Conservation (phyloP, 2,797 vertebrate genomes). For the Synanceia verrucosa region DNA sequence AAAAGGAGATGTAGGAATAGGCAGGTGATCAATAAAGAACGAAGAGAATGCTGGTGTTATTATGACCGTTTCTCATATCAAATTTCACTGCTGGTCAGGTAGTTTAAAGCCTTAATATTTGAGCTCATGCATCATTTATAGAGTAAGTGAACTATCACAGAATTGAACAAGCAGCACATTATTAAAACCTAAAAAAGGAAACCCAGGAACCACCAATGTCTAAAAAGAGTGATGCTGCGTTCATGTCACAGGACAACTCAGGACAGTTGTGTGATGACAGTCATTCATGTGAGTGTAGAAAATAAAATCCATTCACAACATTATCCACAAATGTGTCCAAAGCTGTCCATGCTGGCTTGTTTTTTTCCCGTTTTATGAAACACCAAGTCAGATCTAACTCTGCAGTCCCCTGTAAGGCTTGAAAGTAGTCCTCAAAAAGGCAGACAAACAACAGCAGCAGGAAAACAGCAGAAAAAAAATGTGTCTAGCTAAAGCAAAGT, state of each 20-base stretch:
- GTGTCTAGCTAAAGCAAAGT: not conserved
- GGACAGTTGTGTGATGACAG: not conserved
- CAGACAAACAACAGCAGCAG: not conserved
- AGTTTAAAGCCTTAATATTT: not conserved
- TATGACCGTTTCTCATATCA: not conserved
- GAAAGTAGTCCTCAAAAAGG: not conserved
- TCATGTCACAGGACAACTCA: not conserved
- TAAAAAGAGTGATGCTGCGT: too few species aligned
- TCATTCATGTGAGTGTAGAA: not conserved
- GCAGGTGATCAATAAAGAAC: slow-evolving; percentile 1
- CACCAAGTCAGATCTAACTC: not conserved
- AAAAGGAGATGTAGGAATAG: not conserved
- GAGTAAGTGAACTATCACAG: not conserved
- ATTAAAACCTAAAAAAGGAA: not conserved
- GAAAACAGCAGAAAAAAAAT: not conserved
- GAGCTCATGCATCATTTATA: not conserved
- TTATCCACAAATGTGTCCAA: not conserved
- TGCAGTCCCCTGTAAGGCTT: not conserved
- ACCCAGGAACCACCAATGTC: not conserved
- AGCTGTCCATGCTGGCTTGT: not conserved
- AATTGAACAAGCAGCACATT: not conserved
- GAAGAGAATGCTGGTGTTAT: not conserved
- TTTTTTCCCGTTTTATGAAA: not conserved
- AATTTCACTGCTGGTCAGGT: not conserved
- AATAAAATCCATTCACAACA: not conserved